These are phyloP conservation scores for Sebastes itinus DNA, from an alignment of 2,797 vertebrate genomes.

Conservation along the genomic window DNA sequence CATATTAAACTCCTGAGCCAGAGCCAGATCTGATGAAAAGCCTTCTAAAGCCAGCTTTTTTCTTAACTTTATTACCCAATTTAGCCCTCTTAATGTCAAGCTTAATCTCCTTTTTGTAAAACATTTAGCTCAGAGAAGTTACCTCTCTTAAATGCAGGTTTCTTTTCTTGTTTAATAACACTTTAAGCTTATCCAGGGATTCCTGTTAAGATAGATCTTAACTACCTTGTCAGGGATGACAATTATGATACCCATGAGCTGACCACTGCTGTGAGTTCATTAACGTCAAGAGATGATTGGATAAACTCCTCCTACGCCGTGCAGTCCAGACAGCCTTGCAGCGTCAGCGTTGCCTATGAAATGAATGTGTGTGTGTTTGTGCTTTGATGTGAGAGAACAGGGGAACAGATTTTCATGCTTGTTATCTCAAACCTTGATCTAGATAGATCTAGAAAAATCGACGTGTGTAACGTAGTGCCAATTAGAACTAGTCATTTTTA, in stretches of 20 bases:
- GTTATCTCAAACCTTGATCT: background rate
- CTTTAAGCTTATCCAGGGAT: background rate
- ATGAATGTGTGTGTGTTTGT: background rate
- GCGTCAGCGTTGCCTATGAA: background rate
- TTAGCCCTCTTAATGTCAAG: background rate
- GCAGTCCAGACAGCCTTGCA: background rate
- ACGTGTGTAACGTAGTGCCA: background rate
- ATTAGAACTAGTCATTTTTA: background rate
- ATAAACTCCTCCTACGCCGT: background rate
- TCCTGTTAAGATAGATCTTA: background rate
- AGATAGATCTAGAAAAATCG: background rate
- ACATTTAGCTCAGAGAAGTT: background rate
- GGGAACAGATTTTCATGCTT: background rate
- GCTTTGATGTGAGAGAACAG: background rate
- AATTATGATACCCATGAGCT: background rate
- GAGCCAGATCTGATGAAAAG: background rate
- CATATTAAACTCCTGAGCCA: background rate
- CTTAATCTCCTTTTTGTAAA: background rate
- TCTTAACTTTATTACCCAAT: background rate
- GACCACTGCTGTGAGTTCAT: background rate
- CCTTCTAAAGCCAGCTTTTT: background rate
- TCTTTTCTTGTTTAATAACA: background rate
- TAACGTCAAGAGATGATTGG: fast-evolving
- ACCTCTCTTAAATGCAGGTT: background rate
- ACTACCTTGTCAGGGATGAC: background rate